Evolutionary conservation across 2,888 invertebrate genomes (phyloP), one percentile per base, ranked within the genome.

Genomic region (Drosophila paucipuncta): DNA sequence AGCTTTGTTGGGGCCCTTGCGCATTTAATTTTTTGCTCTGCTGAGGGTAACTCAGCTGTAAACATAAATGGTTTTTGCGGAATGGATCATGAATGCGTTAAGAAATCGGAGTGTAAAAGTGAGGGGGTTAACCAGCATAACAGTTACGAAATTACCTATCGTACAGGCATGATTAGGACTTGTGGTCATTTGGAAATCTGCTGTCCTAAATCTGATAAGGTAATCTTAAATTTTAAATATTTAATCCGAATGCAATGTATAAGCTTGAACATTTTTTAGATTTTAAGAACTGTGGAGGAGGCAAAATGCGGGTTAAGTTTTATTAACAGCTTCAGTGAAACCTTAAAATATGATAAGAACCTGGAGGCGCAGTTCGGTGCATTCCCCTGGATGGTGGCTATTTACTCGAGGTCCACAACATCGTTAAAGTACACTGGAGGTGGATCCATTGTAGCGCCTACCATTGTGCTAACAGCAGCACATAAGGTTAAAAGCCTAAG

Each of bases 381-480:
- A 37, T 83, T 69, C 6, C 82, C 83, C 0, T 83, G 83, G 83
- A 50, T 81, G 41, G 37, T 73, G 10, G 43, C 35, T 9, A 10
- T 72, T 11, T 41, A 18, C 31, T 30, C 5, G 11, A 13, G 0
- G 0, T 0, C 2, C 2, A 31, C 2, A 22, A 2, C 6, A 13
- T 1, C 13, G n/a, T 22, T 53, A 6, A 1, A 31, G 1, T 31
- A 30, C 11, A 53, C 7, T 35, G 35, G 54, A 16, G 54, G 16
- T 35, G 35, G 35, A 16, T 54, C 54, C 13, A 16, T 93, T 11
- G 80, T 93, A 31, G 85, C 91, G 18, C 84, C 91, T 0, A 74
- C 76, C 49, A 96, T 96, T 0, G 96, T 97, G 0, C 91, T 98
- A 2, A 97, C 97, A 0, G 96, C 96, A 0, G 97, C 97, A 0